Evolutionary conservation across 2,888 invertebrate species (phyloP).

Genomic region (Cephus nigrinus): DNA sequence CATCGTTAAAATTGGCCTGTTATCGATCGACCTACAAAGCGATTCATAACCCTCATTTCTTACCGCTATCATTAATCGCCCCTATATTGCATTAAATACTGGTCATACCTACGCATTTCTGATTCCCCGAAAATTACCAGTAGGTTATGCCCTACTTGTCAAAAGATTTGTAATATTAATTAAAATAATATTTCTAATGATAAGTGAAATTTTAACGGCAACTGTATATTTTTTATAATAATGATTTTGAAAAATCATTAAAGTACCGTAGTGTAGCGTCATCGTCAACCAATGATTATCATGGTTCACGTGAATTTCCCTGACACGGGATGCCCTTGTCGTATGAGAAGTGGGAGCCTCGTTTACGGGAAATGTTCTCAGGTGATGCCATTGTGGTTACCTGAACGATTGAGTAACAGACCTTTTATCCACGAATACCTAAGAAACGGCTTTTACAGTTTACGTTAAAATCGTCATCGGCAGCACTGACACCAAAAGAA

Average conservation of each 20-base stretch:
- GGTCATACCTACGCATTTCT: neutral
- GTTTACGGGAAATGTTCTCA: conserved; percentile 61
- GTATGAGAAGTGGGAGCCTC: conserved; percentile 46
- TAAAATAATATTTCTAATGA: neutral
- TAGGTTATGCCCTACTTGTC: neutral
- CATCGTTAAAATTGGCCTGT: neutral
- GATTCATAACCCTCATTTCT: conserved; percentile 19
- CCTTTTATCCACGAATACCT: conserved; percentile 30
- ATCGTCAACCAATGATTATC: neutral
- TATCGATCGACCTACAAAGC: conserved; percentile 14
- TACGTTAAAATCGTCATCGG: neutral
- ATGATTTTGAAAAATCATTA: neutral
- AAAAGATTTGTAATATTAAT: neutral
- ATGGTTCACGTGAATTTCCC: conserved; percentile 34
- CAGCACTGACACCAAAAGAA: neutral
- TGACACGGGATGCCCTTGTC: conserved; percentile 37
- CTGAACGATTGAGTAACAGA: conserved; percentile 46
- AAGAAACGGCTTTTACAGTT: conserved; percentile 4
- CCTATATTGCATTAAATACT: neutral
- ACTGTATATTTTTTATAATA: neutral
- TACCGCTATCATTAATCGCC: neutral
- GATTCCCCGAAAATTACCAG: neutral
- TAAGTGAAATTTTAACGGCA: too few species aligned
- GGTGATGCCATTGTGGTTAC: conserved; percentile 52
- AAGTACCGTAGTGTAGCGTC: neutral